Percentiles rank a stretch among this genome's conserved stretches.
These are phyloP conservation scores for Phortica variegata DNA, from an alignment of 1,140 invertebrate species.

Conservation along the genomic window DNA sequence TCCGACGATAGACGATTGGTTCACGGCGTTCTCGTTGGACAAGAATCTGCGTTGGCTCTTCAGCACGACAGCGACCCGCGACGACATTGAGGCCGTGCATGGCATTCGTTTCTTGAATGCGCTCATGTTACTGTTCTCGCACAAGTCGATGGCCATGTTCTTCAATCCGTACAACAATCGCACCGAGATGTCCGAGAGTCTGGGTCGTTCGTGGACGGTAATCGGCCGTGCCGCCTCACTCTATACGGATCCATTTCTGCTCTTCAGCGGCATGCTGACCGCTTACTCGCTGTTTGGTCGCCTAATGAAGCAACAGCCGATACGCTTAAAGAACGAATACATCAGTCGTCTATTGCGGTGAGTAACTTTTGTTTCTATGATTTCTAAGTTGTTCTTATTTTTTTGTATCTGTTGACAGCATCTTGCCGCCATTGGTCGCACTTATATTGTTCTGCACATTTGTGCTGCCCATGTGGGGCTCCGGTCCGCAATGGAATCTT, in stretches of 20 bases:
- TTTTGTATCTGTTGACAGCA: slow-evolving; percentile 48
- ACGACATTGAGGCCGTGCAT: slow-evolving; percentile 64
- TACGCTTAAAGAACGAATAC: slow-evolving; percentile 65
- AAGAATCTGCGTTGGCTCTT: slow-evolving; percentile 63
- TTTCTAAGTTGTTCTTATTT: slow-evolving; percentile 1
- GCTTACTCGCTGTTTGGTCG: slow-evolving; percentile 64
- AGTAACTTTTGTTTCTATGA: slow-evolving; percentile 7
- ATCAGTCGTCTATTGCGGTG: slow-evolving; percentile 64
- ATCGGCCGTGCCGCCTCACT: slow-evolving; percentile 66
- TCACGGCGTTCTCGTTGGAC: slow-evolving; percentile 65
- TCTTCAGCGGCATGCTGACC: slow-evolving; percentile 67
- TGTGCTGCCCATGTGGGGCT: slow-evolving; percentile 63
- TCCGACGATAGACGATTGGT: slow-evolving; percentile 54
- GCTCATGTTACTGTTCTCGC: slow-evolving; percentile 63
- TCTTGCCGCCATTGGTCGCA: slow-evolving; percentile 64
- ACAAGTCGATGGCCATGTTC: slow-evolving; percentile 68
- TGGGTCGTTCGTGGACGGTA: slow-evolving; percentile 65
- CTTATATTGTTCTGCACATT: slow-evolving; percentile 68
- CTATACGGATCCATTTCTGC: slow-evolving; percentile 69
- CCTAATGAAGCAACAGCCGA: slow-evolving; percentile 60
- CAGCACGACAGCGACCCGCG: slow-evolving; percentile 57
- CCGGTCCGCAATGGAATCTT: slow-evolving; percentile 68
- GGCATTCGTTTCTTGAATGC: slow-evolving; percentile 66
- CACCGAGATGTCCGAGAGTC: slow-evolving; percentile 64
- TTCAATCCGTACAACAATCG: slow-evolving; percentile 66